Conservation (phyloP, 2,888 invertebrate species). For the Netelia virgata region DNA sequence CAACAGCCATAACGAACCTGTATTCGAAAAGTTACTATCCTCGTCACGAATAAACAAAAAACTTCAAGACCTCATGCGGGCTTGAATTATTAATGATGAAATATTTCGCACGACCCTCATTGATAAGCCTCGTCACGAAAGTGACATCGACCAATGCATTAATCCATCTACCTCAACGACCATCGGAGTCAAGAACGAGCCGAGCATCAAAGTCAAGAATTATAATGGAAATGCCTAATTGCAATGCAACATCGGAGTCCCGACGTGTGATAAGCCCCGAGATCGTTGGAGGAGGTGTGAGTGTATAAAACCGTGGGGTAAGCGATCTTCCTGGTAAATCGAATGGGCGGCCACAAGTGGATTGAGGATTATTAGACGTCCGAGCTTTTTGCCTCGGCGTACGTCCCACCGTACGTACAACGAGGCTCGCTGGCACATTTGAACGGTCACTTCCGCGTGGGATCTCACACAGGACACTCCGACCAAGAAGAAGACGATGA, state of each 20-base stretch:
- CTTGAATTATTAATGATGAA: not conserved
- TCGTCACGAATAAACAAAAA: not conserved
- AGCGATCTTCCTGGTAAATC: constrained; percentile 56
- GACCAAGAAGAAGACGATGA: constrained; percentile 49
- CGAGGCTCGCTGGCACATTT: constrained; percentile 62
- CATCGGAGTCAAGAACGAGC: not conserved
- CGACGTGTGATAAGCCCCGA: constrained; percentile 43
- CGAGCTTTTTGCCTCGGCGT: constrained; percentile 15
- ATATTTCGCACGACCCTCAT: not conserved
- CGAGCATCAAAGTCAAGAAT: constrained; percentile 20
- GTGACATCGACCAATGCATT: not conserved
- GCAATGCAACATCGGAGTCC: constrained; percentile 27
- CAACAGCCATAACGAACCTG: too few relatives aligned
- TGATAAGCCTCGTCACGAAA: not conserved
- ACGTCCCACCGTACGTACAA: not conserved
- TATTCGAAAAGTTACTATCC: too few relatives aligned
- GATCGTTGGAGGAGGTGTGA: constrained; percentile 38
- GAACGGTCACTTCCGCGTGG: constrained; percentile 79
- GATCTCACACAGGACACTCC: constrained; percentile 68
- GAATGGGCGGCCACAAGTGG: constrained; percentile 65
- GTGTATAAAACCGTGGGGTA: constrained; percentile 51
- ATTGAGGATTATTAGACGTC: constrained; percentile 62
- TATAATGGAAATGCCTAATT: constrained; percentile 37
- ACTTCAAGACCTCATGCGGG: not conserved
- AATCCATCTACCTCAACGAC: not conserved